phyloP scores from a whole-genome alignment of 2,888 invertebrate genomes.

The Stratiomys singularior region DNA sequence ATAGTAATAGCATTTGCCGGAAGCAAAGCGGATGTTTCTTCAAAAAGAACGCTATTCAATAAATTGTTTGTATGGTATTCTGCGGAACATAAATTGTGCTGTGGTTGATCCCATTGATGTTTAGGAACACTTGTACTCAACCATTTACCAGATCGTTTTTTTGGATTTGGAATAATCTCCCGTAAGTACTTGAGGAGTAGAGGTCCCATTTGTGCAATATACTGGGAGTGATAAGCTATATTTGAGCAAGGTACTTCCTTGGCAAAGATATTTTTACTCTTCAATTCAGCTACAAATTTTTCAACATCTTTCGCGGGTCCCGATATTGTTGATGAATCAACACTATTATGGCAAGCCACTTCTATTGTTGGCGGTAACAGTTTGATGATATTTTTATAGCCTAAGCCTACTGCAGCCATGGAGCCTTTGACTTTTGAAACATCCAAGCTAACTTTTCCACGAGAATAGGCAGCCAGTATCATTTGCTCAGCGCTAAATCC shows the following conservation, averaged over 20 bases:
- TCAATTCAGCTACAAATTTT: slow-evolving; percentile 73
- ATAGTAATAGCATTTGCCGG: slow-evolving; percentile 73
- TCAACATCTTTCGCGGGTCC: slow-evolving; percentile 80
- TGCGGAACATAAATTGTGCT: slow-evolving; percentile 75
- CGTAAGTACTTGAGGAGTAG: slow-evolving; percentile 73
- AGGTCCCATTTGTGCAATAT: slow-evolving; percentile 77
- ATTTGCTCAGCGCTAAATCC: slow-evolving; percentile 88
- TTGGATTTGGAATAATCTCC: slow-evolving; percentile 74
- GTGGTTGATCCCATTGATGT: slow-evolving; percentile 74
- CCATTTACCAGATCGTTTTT: slow-evolving; percentile 80
- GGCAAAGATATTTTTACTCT: slow-evolving; percentile 80
- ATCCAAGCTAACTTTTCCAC: slow-evolving; percentile 80
- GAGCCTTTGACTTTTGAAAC: slow-evolving; percentile 77
- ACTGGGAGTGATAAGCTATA: slow-evolving; percentile 89
- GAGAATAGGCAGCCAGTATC: slow-evolving; percentile 84
- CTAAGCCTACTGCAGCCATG: slow-evolving; percentile 88
- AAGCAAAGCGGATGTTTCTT: slow-evolving; percentile 72
- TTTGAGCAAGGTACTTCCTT: slow-evolving; percentile 86
- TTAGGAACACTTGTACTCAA: slow-evolving; percentile 84
- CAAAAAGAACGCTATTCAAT: slow-evolving; percentile 70
- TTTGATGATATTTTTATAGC: slow-evolving; percentile 68
- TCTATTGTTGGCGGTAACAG: slow-evolving; percentile 81
- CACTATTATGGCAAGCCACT: slow-evolving; percentile 88
- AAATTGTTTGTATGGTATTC: slow-evolving; percentile 91
- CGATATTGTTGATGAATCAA: slow-evolving; percentile 89